Evolutionary conservation across 2,113 vertebrate genomes (phyloP), one percentile per base, ranked within the genome.

Genomic region (Malaclemys terrapin): DNA sequence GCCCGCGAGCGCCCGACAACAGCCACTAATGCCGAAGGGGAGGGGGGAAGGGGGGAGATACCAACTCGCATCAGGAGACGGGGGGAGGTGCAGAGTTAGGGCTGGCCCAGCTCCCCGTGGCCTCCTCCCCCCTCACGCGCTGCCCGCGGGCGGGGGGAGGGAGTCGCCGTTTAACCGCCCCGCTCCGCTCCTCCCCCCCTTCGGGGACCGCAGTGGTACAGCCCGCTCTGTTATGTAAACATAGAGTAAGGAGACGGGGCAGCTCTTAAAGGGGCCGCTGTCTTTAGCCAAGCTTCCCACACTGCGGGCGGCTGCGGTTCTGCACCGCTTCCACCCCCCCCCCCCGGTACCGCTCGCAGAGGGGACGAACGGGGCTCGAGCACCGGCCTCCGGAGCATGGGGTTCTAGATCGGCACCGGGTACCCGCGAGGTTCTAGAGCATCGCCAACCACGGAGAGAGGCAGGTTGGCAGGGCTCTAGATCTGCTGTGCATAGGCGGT

Each of bases 151-250:
- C 19, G 49, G 42, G 87, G 87, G 2, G 29, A 0, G n/a, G 54
- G 84, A 52, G 76, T 8, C 25, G 19, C 10, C 9, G 4, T 50
- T 4, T 22, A 2, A 49, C 62, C 82, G 59, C 42, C 59, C n/a
- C 82, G 6, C 52, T 3, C 82, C 8, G 19, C 56, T 79, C 17
- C 45, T 83, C 3, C 49, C 14, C 4, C 27, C 82, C 79, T 72
- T 52, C 29, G 0, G 8, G 45, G 45, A 8, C 13, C 35, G 65
- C 22, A 11, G 88, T 85, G 93, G 98, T 96, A 88, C 80, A 78
- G 86, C 87, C 97, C 72, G 89, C 90, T 45, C 85, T 98, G 98
- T 98, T 98, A 98, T 98, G 98, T 98, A 98, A 98, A 98, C 98
- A 98, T 97, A 98, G 98, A 98, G 98, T 98, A 98, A 98, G 95